Conservation (phyloP, 2,797 vertebrate genomes). For the Erethizon dorsatum region DNA sequence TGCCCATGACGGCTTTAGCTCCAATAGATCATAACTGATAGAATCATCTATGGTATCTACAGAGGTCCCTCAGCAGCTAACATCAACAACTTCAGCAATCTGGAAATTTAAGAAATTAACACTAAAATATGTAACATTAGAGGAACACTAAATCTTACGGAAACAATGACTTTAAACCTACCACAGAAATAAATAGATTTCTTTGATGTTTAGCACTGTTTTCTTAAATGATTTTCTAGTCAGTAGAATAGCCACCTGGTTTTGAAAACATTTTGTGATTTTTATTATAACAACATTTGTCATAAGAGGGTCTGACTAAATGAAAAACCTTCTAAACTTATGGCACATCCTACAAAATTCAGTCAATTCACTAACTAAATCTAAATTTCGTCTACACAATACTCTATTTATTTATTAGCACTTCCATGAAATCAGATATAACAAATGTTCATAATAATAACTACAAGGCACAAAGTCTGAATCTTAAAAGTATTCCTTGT, state of each 20-base stretch:
- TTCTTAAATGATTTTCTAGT: not conserved
- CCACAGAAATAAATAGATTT: not conserved
- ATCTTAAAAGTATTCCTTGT: not conserved
- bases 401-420: constrained; percentile 4
- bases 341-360: not conserved
- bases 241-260: not conserved
- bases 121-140: constrained; percentile 40
- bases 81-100: not conserved
- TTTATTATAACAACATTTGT: constrained; percentile 23
- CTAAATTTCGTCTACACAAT: not conserved
- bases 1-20: not conserved
- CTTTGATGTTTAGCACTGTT: not conserved
- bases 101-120: constrained; percentile 36
- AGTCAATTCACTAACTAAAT: constrained; percentile 19
- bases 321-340: not conserved
- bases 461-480: not conserved
- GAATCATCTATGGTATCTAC: not conserved
- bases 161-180: constrained; percentile 5
- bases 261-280: constrained; percentile 58
- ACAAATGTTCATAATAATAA: constrained; percentile 25
- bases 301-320: constrained; percentile 13
- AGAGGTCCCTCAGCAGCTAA: not conserved
- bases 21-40: constrained; percentile 9
- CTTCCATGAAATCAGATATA: constrained; percentile 10
- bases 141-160: not conserved